Evolutionary conservation across 1,140 invertebrate species (phyloP).

Genomic region (Pseudomyrmex sp.): DNA sequence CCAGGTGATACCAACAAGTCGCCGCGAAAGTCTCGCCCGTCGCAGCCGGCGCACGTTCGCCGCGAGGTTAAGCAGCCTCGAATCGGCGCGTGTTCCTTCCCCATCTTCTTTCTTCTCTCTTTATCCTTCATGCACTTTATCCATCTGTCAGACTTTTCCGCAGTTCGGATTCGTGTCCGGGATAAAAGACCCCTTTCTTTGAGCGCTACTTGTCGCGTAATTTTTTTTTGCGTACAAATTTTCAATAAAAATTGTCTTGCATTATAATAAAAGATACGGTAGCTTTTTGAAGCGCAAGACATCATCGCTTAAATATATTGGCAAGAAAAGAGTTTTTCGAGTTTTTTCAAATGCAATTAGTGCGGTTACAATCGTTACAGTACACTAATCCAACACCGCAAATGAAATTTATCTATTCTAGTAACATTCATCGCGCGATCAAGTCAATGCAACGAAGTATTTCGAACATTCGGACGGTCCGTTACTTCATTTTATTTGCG

Average conservation of each 20-base stretch:
- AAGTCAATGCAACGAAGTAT: too few relatives aligned
- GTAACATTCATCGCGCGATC: too few relatives aligned
- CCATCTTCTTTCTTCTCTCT: constrained; percentile 16
- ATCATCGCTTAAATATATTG: too few relatives aligned
- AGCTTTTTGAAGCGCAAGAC: too few relatives aligned
- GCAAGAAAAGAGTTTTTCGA: too few relatives aligned
- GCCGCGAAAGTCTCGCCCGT: constrained; percentile 46
- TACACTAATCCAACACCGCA: too few relatives aligned
- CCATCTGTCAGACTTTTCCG: constrained; percentile 15
- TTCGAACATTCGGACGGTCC: too few relatives aligned
- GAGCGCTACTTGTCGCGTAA: background rate
- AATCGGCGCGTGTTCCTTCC: constrained; percentile 22
- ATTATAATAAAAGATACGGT: constrained; percentile 8
- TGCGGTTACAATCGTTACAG: too few relatives aligned
- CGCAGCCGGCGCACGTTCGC: constrained; percentile 70
- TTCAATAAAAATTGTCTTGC: constrained; percentile 24
- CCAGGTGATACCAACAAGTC: constrained; percentile 71
- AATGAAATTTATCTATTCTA: too few relatives aligned
- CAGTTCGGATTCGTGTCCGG: constrained; percentile 38
- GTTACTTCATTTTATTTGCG: too few relatives aligned
- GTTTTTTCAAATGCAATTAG: too few relatives aligned
- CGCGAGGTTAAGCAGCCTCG: constrained; percentile 55
- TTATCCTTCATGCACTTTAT: constrained; percentile 19
- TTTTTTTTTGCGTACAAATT: constrained; percentile 21
- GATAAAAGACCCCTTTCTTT: constrained; percentile 2